These are phyloP conservation scores for Achlya flavicornis DNA, from an alignment of 2,888 invertebrate species.

Conservation along the genomic window DNA sequence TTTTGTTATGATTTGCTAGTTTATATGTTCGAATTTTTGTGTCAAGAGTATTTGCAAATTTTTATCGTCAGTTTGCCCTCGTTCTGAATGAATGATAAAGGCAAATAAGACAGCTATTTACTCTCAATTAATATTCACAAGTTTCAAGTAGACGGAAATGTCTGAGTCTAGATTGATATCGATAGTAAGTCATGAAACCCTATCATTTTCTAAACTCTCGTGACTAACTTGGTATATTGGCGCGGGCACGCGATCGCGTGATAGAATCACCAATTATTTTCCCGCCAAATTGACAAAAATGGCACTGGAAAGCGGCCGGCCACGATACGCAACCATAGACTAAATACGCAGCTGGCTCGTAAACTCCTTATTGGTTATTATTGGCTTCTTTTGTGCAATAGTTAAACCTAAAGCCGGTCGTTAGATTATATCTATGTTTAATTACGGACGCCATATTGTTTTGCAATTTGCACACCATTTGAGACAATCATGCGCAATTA, in stretches of 20 bases:
- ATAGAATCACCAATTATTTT: conserved; percentile 54
- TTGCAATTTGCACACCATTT: conserved; percentile 45
- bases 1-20: too few relatives aligned
- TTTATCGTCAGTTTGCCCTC: not conserved
- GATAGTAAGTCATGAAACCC: conserved; percentile 1
- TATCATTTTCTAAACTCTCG: not conserved
- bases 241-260: conserved; percentile 62
- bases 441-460: conserved; percentile 61
- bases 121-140: not conserved
- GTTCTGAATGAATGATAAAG: not conserved
- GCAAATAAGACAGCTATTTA: not conserved
- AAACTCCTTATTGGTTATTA: conserved; percentile 52
- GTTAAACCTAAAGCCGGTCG: conserved; percentile 52
- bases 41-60: not conserved
- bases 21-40: too few relatives aligned
- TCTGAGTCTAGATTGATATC: conserved; percentile 4
- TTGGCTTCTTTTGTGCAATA: conserved; percentile 57
- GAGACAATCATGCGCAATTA: conserved; percentile 45
- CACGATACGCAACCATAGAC: conserved; percentile 38
- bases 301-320: conserved; percentile 63
- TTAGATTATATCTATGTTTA: conserved; percentile 53
- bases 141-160: not conserved
- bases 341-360: conserved; percentile 55
- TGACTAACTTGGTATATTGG: conserved; percentile 20
- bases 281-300: conserved; percentile 68